Conservation (phyloP, 2,797 vertebrate genomes). For the Periophthalmus magnuspinnatus region DNA sequence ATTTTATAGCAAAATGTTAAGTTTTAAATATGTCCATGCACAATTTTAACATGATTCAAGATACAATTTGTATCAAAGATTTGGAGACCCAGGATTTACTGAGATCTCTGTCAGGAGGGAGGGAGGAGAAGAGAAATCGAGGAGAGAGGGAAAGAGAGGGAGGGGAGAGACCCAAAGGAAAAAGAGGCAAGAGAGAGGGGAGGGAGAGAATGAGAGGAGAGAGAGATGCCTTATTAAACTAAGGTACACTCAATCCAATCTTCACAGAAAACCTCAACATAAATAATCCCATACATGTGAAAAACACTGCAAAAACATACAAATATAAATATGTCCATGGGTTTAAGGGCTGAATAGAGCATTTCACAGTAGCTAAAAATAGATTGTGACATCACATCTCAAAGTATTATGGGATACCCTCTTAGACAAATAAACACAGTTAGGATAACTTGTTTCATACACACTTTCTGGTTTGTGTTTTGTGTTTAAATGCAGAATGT, state of each 20-base stretch:
- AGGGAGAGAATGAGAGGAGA: conserved; percentile 21
- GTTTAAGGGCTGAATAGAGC: no score
- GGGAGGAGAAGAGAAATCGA: neutral
- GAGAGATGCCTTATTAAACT: conserved; percentile 93
- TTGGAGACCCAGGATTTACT: conserved; percentile 85
- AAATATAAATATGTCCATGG: no score
- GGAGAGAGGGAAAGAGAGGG: conserved; percentile 55
- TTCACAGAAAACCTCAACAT: neutral
- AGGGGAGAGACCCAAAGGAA: conserved; percentile 44
- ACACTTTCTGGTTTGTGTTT: no score
- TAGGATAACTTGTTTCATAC: no score
- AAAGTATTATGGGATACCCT: no score
- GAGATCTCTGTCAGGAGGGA: conserved; percentile 67
- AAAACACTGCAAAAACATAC: neutral
- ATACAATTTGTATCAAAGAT: conserved; percentile 99
- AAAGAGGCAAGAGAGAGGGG: conserved; percentile 84
- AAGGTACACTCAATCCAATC: conserved; percentile 83
- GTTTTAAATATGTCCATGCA: conserved; percentile 60
- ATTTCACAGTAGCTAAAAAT: no score
- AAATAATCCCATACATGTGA: no score
- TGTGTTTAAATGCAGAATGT: no score
- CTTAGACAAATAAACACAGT: no score
- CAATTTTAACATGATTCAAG: conserved; percentile 81
- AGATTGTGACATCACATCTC: no score
- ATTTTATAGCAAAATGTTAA: conserved; percentile 74